Evolutionary conservation across 2,113 vertebrate species (phyloP), one percentile per base, ranked within the genome.

Genomic region (Clarias gariepinus): DNA sequence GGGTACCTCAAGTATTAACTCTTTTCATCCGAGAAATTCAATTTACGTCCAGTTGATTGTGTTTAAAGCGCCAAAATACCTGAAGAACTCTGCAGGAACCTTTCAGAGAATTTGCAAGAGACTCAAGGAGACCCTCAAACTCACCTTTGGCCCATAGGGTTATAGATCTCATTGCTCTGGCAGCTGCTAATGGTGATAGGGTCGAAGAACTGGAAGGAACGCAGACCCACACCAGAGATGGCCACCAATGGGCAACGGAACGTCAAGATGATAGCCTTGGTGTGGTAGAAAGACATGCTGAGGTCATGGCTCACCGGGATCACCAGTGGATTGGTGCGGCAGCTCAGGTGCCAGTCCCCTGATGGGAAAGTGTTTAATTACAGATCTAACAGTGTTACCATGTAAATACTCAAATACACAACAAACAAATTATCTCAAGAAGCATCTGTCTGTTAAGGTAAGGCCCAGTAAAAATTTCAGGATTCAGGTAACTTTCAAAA

Each of bases 131-230:
- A 61, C 78, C 57, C 19, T 3, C 23, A 10, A 78, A 61, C 97
- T 98, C 94, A 99, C 98, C 98, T 98, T 94, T 98, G 97, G 88
- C 97, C 97, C 0, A 95, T 95, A 0, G 96, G 96, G 94, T 97
- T 99, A 95, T 99, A 99, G 93, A 98, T 98, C 96, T 99, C 97
- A 90, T 98, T 97, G 94, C 96, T 97, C 94, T 98, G 97, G 95
- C 98, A 99, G 94, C 97, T 96, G 91, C 97, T 99, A 94, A 99
- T 98, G 90, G 97, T 98, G 95, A 99, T 97, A 77, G 98, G 98
- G 95, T 99, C 98, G 92, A 99, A 99, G 94, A 97, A 97, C 95
- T 98, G 97, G 95, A 99, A 99, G 91, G 98, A 98, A 90, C 98
- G 97, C 91, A 99, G 94, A 93, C 97, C 98, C 89, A 99, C 96